Evolutionary conservation across 2,888 invertebrate genomes (phyloP), one percentile per base, ranked within the genome.

Genomic region (Daptonema setosum): DNA sequence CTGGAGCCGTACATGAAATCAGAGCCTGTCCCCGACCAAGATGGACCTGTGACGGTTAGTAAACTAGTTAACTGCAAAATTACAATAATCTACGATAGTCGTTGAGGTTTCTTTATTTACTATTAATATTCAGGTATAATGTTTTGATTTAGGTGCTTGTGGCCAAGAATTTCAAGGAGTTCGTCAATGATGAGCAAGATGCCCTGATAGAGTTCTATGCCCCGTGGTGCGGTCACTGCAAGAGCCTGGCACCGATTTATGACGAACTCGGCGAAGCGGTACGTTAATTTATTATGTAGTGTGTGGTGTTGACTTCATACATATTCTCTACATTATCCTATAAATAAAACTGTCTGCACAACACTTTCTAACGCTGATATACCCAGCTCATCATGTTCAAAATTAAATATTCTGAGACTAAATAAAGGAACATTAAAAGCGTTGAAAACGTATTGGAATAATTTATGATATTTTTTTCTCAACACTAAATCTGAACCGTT

Each of bases 171-270:
- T 97, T 95, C 75, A 84, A 91, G 70, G 85, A 93, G 57, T 87
- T 97, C 1, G 81, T 80, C 1, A 83, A 95, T 70, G 83, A 85
- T 65, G 83, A 78, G 35, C 83, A 87, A 70, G 97, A 99, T 72
- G 86, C 87, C 1, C 78, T 99, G 50, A 80, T 97, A 63, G 95
- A 99, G 76, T 97, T 97, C 77, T 97, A 97, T 74, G 95, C 95
- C 41, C 93, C 93, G 1, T 95, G 93, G 93, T 91, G 90, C 72
- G 93, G 95, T 63, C 95, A 97, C 71, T 99, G 97, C 78, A 95
- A 97, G 75, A 85, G 85, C 73, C 78, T 99, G 53, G 79, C 86
- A 1, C 97, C 97, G 25, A 78, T 86, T 56, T 97, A 80, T 74
- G 91, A 93, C 59, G 91, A 97, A 73, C 78, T 97, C 35, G 97